These are phyloP conservation scores for Cerceris rybyensis DNA, from an alignment of 2,888 invertebrate species.

Conservation along the genomic window DNA sequence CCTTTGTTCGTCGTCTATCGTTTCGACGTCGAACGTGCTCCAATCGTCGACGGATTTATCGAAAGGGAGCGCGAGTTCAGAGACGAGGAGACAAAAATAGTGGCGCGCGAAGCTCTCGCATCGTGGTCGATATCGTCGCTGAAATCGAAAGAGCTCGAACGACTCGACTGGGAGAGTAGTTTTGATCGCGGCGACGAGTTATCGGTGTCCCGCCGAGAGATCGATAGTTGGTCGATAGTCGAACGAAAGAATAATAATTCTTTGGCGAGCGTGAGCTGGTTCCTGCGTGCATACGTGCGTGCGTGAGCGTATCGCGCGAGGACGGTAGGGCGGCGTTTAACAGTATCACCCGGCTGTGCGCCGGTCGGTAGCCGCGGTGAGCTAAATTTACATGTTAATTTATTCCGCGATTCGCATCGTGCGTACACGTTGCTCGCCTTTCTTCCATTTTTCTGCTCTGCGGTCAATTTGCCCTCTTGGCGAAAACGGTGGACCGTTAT, in stretches of 20 bases:
- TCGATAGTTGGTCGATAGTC: slow-evolving; percentile 75
- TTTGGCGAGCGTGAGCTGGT: slow-evolving; percentile 9
- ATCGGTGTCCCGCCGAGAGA: slow-evolving; percentile 73
- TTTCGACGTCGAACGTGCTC: neutral
- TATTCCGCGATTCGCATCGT: slow-evolving; percentile 60
- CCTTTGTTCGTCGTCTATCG: neutral
- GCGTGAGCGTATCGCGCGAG: slow-evolving; percentile 30
- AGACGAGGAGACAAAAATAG: neutral
- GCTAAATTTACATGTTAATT: slow-evolving; percentile 71
- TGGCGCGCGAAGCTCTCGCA: neutral
- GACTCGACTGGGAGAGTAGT: slow-evolving; percentile 24
- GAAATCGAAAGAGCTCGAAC: slow-evolving; percentile 21
- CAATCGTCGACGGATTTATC: neutral
- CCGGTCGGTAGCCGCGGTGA: slow-evolving; percentile 61
- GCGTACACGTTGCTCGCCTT: slow-evolving; percentile 16
- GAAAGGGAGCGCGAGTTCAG: neutral
- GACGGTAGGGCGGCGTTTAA: slow-evolving; percentile 57
- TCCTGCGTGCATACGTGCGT: neutral
- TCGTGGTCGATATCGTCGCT: slow-evolving; percentile 4
- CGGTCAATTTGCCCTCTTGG: neutral
- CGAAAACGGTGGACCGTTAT: neutral
- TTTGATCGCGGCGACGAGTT: slow-evolving; percentile 71
- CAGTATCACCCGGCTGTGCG: slow-evolving; percentile 44
- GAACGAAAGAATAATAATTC: slow-evolving; percentile 77
- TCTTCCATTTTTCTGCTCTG: slow-evolving; percentile 15